Base-by-base conservation (phyloP, 2,888 invertebrate genomes). In the Pseudococcus viburni region DNA sequence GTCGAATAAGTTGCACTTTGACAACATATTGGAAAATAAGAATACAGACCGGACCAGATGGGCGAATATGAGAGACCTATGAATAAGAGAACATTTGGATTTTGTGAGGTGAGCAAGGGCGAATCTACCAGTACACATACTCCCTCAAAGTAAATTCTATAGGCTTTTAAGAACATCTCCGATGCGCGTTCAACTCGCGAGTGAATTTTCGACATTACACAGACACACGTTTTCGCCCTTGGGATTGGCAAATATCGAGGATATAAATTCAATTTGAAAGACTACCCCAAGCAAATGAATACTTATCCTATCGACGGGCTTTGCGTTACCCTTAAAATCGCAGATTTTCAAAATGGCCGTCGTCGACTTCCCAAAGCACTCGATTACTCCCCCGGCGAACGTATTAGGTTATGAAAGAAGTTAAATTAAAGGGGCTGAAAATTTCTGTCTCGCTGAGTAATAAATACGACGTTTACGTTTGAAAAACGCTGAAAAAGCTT, bases 251-350 rank as follows among this genome's bases (percentile, higher is more conserved):
- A 80, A 80, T 80, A 80, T 42, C 80, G 42, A 80, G 80, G 80
- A 80, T 80, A 80, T 80, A 80, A 80, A 80, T 80, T 80, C 80
- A 80, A 80, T 80, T 80, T 80, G 80, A 80, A 80, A 80, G 80
- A 80, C 80, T 80, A 80, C 80, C 80, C 80, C 80, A 80, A 80
- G 80, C 80, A 80, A 80, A 80, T 80, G 42, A 80, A 80, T 80
- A 80, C 80, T 80, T 80, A 80, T 80, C 80, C 80, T 42, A 80
- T 80, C 80, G 80, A 42, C 80, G 80, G 42, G 80, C 80, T 80
- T 80, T 42, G 42, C 42, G 80, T 42, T 80, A 80, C 80, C 80
- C 80, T 80, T 80, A 80, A 80, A 80, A 80, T 42, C 42, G 42
- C 80, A 80, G 80, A 80, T 80, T 80, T 80, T 19, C 80, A 80